Conservation (phyloP, 2,797 vertebrate species). For the Helostoma temminkii region DNA sequence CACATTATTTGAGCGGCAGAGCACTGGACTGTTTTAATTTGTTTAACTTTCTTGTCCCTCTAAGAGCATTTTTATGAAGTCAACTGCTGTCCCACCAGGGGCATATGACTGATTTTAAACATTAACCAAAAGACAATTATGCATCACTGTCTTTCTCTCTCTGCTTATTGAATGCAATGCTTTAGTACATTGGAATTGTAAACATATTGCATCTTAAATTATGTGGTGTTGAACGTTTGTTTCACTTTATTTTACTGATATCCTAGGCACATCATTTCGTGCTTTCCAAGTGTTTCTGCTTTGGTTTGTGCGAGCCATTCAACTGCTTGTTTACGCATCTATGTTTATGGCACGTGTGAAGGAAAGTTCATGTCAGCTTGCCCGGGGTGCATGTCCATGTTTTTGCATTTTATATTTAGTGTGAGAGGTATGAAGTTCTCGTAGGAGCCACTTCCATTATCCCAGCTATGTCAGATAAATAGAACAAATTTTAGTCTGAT, state of each 20-base stretch:
- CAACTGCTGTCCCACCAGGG: conserved; percentile 37
- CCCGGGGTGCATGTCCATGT: conserved; percentile 4
- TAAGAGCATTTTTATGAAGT: conserved; percentile 57
- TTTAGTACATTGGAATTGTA: not conserved
- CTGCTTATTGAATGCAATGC: conserved; percentile 5
- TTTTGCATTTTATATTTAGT: conserved; percentile 19
- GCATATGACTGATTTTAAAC: conserved; percentile 45
- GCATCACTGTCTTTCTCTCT: conserved; percentile 6
- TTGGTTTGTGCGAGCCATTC: conserved; percentile 31
- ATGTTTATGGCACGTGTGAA: conserved; percentile 36
- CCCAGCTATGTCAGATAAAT: conserved; percentile 10
- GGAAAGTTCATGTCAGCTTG: conserved; percentile 18
- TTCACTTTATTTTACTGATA: no score
- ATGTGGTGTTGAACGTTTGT: no score
- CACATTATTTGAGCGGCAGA: conserved; percentile 61
- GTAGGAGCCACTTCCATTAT: not conserved
- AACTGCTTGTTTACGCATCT: conserved; percentile 54
- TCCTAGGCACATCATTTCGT: no score
- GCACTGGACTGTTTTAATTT: conserved; percentile 63
- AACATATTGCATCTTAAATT: conserved; percentile 7
- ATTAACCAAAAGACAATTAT: conserved; percentile 35
- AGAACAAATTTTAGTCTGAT: conserved; percentile 17
- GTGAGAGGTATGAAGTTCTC: conserved; percentile 5
- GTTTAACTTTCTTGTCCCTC: conserved; percentile 61
- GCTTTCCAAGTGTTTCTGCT: conserved; percentile 22